Evolutionary conservation across 2,888 invertebrate species (phyloP), one percentile per base, ranked within the genome.

Genomic region (Trichopria drosophilae): DNA sequence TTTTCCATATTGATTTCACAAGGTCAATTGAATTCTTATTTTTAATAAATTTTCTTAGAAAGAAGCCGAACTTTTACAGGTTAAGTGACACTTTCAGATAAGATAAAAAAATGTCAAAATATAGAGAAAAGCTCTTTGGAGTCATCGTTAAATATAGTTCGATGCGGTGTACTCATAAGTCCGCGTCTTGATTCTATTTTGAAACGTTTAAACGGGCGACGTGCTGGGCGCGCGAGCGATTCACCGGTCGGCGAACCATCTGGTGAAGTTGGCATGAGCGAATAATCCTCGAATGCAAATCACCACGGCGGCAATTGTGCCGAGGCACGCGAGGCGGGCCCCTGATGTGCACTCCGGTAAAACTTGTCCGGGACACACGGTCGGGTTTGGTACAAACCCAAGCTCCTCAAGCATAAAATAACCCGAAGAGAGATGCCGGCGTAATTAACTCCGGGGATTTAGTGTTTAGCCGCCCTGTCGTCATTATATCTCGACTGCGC

Each of bases 221-320:
- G 20, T n/a, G n/a, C n/a, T n/a, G 13, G 18, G 36, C 19, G 36
- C 12, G 5, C 6, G 15, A 36, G 20, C 23, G 40, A 10, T n/a
- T 6, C 54, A 57, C 50, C 57, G 57, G 57, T 57, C 55, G 57
- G 55, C 54, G 57, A 57, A 57, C 57, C 55, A 52, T 52, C 57
- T 32, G 31, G 19, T 34, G 23, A 35, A 44, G 45, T 31, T 47
- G 52, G 50, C 55, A 52, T 55, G 51, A 50, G 47, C 43, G 52
- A 57, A n/a, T n/a, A n/a, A 58, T 60, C 53, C 56, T 16, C 52
- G 59, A 53, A 62, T 62, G 62, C 60, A 62, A 62, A 62, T 59
- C 57, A 51, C 54, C 24, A 46, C 19, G 28, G 36, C 40, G 39
- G 52, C 59, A 58, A 64, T 63, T 61, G 63, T 60, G 45, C 54